phyloP scores from a whole-genome alignment of 1,140 invertebrate genomes.

The Trichoplusia ni region DNA sequence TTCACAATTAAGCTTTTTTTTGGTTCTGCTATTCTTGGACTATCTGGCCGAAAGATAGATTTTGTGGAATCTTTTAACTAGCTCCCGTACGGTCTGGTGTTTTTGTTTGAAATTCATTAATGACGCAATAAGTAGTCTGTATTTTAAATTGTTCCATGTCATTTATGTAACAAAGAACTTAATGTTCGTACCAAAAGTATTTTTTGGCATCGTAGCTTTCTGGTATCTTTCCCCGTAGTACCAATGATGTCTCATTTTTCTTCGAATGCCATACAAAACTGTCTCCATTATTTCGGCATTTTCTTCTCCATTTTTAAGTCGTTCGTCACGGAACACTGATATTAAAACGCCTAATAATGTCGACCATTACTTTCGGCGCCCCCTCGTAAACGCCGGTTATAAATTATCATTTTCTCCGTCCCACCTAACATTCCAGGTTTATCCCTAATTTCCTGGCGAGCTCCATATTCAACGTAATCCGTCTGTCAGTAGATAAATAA shows the following conservation, averaged over 20 bases:
- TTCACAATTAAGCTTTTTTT: slow-evolving; percentile 25
- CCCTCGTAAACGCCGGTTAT: slow-evolving; percentile 1
- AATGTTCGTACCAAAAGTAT: too few species aligned
- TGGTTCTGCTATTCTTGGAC: background rate
- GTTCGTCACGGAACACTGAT: background rate
- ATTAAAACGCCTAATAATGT: slow-evolving; percentile 7
- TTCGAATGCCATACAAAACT: too few species aligned
- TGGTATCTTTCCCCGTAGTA: too few species aligned
- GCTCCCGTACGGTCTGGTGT: too few species aligned
- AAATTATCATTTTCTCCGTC: slow-evolving; percentile 21
- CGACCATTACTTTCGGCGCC: slow-evolving; percentile 6
- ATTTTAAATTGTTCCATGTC: too few species aligned
- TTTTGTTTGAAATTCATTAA: too few species aligned
- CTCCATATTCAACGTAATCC: background rate
- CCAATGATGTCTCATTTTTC: too few species aligned
- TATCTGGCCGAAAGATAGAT: background rate
- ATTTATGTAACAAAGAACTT: too few species aligned
- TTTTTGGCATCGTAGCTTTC: too few species aligned
- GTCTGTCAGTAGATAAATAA: background rate
- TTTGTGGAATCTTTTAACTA: background rate
- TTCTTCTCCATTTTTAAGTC: background rate
- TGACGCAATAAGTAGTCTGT: too few species aligned
- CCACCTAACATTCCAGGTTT: slow-evolving; percentile 1
- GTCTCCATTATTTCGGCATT: background rate
- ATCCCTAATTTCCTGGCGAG: background rate